Evolutionary conservation across 2,113 vertebrate genomes (phyloP).

Genomic region (Istiophorus platypterus): DNA sequence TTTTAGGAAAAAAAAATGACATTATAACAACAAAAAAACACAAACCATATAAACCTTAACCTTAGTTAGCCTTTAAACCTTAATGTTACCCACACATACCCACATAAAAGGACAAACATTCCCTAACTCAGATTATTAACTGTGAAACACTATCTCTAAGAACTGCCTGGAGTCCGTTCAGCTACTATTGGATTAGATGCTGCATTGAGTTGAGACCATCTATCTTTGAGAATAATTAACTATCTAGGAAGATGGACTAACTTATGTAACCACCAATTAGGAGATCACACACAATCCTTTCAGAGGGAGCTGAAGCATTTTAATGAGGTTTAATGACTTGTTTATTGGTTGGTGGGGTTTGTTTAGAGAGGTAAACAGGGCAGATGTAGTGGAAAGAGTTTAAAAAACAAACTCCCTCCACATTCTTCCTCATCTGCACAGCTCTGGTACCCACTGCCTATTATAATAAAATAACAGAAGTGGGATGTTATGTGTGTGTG

Average conservation of each 20-base stretch:
- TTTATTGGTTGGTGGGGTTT: constrained; percentile 59
- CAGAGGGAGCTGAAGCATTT: constrained; percentile 54
- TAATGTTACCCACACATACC: constrained; percentile 9
- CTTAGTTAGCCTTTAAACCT: constrained; percentile 7
- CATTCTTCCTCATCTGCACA: constrained; percentile 8
- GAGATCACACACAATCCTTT: constrained; percentile 66
- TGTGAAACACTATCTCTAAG: constrained; percentile 51
- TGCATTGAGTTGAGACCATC: constrained; percentile 49
- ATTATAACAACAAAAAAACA: constrained; percentile 3
- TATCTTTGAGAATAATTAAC: constrained; percentile 78
- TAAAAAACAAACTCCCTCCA: constrained; percentile 46
- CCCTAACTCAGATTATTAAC: constrained; percentile 48
- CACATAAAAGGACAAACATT: constrained; percentile 10
- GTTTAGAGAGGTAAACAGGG: constrained; percentile 50
- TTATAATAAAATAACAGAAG: constrained; percentile 18
- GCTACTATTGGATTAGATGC: constrained; percentile 62
- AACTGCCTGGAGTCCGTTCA: constrained; percentile 62
- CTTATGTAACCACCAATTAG: constrained; percentile 80
- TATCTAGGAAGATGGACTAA: constrained; percentile 73
- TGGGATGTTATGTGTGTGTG: not conserved
- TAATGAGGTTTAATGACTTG: constrained; percentile 72
- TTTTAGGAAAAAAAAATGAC: not conserved
- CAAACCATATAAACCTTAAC: constrained; percentile 15
- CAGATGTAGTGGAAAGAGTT: constrained; percentile 48
- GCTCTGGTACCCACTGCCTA: not conserved